Conservation (phyloP, 2,797 vertebrate species). For the Paedocypris micromegethes region DNA sequence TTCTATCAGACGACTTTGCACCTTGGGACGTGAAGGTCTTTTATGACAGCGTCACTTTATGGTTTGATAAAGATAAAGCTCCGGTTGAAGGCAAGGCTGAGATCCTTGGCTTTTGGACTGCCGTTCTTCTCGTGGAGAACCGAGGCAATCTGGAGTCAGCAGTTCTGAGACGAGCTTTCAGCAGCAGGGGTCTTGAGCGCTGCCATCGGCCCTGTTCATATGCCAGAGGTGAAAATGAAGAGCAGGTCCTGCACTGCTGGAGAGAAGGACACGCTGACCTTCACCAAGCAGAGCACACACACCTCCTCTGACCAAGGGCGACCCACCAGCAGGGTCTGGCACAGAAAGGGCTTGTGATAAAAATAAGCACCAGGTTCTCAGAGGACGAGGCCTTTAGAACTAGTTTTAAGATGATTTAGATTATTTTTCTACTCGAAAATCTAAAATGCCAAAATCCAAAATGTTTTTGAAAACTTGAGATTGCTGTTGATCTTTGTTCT, state of each 20-base stretch:
- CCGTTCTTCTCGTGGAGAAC: constrained; percentile 23
- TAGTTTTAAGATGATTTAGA: constrained; percentile 1
- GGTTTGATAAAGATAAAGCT: neutral
- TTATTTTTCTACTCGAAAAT: neutral
- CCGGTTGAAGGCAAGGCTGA: neutral
- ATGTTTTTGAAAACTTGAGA: too few relatives aligned
- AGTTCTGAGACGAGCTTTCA: constrained; percentile 15
- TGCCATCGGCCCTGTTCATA: constrained; percentile 19
- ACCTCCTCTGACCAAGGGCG: constrained; percentile 37
- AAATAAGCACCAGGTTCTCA: constrained; percentile 22
- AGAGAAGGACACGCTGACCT: constrained; percentile 7
- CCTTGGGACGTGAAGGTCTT: neutral
- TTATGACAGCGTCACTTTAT: neutral
- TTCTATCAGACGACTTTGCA: too few relatives aligned
- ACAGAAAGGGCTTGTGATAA: constrained; percentile 28
- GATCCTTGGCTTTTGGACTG: constrained; percentile 20
- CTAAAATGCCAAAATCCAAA: too few relatives aligned
- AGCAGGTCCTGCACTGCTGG: constrained; percentile 29
- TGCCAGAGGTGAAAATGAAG: constrained; percentile 35
- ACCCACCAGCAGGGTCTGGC: constrained; percentile 19
- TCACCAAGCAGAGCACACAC: neutral
- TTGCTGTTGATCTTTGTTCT: too few relatives aligned
- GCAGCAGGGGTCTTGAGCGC: constrained; percentile 24
- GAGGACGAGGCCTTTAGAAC: constrained; percentile 11
- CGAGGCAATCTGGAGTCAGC: constrained; percentile 23